Evolutionary conservation across 2,797 vertebrate genomes (phyloP).

Genomic region (Melanotaenia pygmaea): DNA sequence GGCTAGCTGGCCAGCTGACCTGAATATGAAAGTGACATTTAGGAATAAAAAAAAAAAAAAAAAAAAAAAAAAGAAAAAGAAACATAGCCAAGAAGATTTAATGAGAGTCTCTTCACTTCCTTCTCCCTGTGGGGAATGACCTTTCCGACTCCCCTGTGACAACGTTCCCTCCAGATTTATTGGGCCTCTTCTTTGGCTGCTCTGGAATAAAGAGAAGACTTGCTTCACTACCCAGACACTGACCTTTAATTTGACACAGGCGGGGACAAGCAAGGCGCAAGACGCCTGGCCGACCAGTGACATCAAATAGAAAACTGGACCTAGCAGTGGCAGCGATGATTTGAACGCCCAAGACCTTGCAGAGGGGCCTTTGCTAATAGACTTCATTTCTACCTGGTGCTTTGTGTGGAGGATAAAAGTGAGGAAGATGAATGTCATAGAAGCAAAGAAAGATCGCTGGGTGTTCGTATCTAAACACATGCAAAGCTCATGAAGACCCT

Average conservation of each 20-base stretch:
- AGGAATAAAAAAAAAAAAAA: constrained; percentile 42
- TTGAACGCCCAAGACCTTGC: constrained; percentile 60
- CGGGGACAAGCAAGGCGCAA: constrained; percentile 54
- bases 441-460: constrained; percentile 1
- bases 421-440: constrained; percentile 40
- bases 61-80: constrained; percentile 39
- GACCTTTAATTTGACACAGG: constrained; percentile 79
- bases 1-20: constrained; percentile 63
- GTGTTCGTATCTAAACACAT: constrained; percentile 17
- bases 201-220: constrained; percentile 71
- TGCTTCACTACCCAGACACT: constrained; percentile 75
- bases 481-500: constrained; percentile 35
- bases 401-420: constrained; percentile 49
- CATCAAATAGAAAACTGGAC: constrained; percentile 63
- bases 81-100: constrained; percentile 71
- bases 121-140: constrained; percentile 76
- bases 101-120: constrained; percentile 76
- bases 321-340: constrained; percentile 41
- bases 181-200: constrained; percentile 71
- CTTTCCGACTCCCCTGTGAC: constrained; percentile 80
- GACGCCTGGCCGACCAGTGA: constrained; percentile 39
- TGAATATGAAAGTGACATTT: constrained; percentile 82
- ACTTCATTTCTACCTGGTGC: constrained; percentile 58
- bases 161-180: constrained; percentile 81
- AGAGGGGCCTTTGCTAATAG: constrained; percentile 53